phyloP scores from a whole-genome alignment of 1,140 invertebrate genomes.

The Tetragonula clypearis region DNA sequence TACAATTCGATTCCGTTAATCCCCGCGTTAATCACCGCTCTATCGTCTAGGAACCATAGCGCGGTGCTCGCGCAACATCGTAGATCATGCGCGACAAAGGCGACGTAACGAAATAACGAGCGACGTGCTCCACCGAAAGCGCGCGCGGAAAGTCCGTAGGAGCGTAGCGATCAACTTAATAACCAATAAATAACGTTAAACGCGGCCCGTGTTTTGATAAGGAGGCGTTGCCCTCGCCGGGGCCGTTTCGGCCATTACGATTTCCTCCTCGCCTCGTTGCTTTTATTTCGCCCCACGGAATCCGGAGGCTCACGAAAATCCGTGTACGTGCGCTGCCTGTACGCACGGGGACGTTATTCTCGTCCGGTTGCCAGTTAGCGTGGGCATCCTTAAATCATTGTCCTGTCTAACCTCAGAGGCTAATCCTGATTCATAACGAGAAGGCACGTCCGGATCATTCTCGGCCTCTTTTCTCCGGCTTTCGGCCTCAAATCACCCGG shows the following conservation, averaged over 20 bases:
- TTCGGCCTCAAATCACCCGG: not conserved
- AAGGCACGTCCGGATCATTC: constrained; percentile 21
- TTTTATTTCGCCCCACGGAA: constrained; percentile 45
- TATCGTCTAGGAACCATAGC: constrained; percentile 26
- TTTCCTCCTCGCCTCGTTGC: constrained; percentile 22
- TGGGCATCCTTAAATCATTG: constrained; percentile 71
- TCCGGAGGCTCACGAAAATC: constrained; percentile 29
- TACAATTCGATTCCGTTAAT: constrained; percentile 48
- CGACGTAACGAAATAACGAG: constrained; percentile 30
- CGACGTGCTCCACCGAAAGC: not conserved
- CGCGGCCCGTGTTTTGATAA: constrained; percentile 72
- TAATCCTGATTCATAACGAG: constrained; percentile 74
- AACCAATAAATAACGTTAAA: constrained; percentile 74
- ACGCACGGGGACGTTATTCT: constrained; percentile 46
- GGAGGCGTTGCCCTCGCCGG: constrained; percentile 44
- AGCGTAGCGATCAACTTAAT: constrained; percentile 55
- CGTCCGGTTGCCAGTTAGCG: constrained; percentile 36
- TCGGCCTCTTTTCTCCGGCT: not conserved
- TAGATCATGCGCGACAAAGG: constrained; percentile 53
- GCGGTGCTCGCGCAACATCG: not conserved
- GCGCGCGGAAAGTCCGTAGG: not conserved
- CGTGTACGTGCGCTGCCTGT: constrained; percentile 30
- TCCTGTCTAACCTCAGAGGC: constrained; percentile 66
- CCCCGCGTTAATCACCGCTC: constrained; percentile 27
- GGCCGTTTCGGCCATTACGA: constrained; percentile 54